Evolutionary conservation across 2,113 vertebrate species (phyloP).

Genomic region (Notothenia rossii): DNA sequence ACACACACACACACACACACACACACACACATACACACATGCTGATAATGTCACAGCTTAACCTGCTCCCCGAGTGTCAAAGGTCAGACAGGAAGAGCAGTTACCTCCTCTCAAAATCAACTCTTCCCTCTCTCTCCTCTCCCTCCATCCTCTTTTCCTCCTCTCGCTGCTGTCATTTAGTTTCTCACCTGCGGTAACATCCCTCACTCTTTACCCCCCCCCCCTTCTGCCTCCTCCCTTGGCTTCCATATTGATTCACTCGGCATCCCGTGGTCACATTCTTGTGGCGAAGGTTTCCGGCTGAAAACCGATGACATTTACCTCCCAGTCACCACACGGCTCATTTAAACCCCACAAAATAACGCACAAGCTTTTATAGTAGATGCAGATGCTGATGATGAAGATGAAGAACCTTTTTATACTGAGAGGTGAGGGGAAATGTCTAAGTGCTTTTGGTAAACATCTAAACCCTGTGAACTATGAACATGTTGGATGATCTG

Average conservation of each 20-base stretch:
- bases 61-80: conserved; percentile 26
- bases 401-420: conserved; percentile 3
- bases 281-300: conserved; percentile 81
- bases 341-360: conserved; percentile 69
- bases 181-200: conserved; percentile 36
- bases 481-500: neutral
- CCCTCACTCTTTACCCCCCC: conserved; percentile 27
- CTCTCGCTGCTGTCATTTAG: conserved; percentile 33
- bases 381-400: conserved; percentile 6
- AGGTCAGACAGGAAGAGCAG: conserved; percentile 32
- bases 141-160: conserved; percentile 14
- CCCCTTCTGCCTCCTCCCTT: conserved; percentile 47
- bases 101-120: conserved; percentile 6
- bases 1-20: neutral
- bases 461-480: neutral
- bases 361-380: conserved; percentile 1
- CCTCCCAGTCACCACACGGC: conserved; percentile 59
- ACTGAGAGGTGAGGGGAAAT: neutral
- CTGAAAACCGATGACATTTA: conserved; percentile 78
- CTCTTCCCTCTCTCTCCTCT: conserved; percentile 4
- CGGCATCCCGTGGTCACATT: conserved; percentile 76
- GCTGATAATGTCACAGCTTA: conserved; percentile 34
- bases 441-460: neutral
- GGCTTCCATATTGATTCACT: conserved; percentile 78
- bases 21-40: neutral